These are phyloP conservation scores for Dione vanillae DNA, from an alignment of 2,888 invertebrate genomes.

Conservation along the genomic window DNA sequence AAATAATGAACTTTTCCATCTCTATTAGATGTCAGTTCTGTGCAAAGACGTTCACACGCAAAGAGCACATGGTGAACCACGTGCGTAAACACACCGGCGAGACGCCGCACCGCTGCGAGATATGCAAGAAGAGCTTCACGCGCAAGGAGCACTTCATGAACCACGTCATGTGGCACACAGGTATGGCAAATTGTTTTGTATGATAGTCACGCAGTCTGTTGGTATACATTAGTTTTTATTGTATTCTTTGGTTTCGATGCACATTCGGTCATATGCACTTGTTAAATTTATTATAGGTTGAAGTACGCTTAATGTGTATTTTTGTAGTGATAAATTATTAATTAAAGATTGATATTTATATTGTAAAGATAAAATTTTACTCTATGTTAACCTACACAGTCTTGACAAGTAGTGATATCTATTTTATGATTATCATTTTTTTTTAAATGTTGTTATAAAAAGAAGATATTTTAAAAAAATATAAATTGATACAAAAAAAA, in stretches of 20 bases:
- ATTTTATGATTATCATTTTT: no score
- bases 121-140: constrained; percentile 91
- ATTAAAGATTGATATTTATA: no score
- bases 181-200: constrained; percentile 57
- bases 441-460: no score
- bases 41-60: constrained; percentile 90
- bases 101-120: constrained; percentile 90
- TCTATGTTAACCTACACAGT: no score
- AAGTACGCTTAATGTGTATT: no score
- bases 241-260: neutral
- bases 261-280: neutral
- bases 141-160: constrained; percentile 91
- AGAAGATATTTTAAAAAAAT: neutral
- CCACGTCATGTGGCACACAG: constrained; percentile 92
- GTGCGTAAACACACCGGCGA: constrained; percentile 90
- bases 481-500: neutral
- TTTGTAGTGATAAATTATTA: no score
- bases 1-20: no score
- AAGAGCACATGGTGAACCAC: constrained; percentile 92
- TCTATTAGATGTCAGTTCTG: constrained; percentile 87
- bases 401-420: no score
- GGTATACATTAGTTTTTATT: neutral
- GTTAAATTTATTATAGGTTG: neutral
- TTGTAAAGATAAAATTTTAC: no score
- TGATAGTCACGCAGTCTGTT: neutral